phyloP scores from a whole-genome alignment of 1,140 invertebrate genomes.

The Asbolus verrucosus region DNA sequence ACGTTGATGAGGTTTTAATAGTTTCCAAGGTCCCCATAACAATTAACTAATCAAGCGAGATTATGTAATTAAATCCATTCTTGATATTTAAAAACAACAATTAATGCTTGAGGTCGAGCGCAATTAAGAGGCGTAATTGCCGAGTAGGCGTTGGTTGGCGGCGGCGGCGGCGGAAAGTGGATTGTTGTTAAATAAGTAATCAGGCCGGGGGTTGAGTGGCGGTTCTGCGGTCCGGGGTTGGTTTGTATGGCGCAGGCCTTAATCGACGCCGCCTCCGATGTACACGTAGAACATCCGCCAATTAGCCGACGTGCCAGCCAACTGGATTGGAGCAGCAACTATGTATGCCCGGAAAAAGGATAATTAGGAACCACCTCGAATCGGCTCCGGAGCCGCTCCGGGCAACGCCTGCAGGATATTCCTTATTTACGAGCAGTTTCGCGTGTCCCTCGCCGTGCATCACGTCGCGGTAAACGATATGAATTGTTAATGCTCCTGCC shows the following conservation, averaged over 20 bases:
- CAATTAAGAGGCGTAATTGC: background rate
- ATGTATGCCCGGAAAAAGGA: constrained; percentile 36
- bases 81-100: constrained; percentile 20
- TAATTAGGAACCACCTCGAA: constrained; percentile 44
- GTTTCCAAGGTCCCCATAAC: constrained; percentile 31
- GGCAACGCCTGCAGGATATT: constrained; percentile 37
- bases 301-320: constrained; percentile 56
- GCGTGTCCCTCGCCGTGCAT: constrained; percentile 48
- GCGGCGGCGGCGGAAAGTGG: background rate
- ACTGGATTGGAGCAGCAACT: constrained; percentile 55
- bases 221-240: constrained; percentile 35
- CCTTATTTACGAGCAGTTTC: constrained; percentile 48
- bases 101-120: background rate
- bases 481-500: constrained; percentile 55
- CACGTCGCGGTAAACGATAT: constrained; percentile 51
- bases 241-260: constrained; percentile 57
- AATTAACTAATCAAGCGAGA: constrained; percentile 42
- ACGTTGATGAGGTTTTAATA: constrained; percentile 38
- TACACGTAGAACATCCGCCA: constrained; percentile 58
- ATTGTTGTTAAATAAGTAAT: constrained; percentile 48
- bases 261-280: constrained; percentile 59
- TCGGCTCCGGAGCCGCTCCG: constrained; percentile 18
- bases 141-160: background rate
- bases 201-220: constrained; percentile 30
- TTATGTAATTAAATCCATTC: constrained; percentile 32